Base-by-base conservation (phyloP, 2,797 vertebrate genomes). In the Sandelia bainsii region DNA sequence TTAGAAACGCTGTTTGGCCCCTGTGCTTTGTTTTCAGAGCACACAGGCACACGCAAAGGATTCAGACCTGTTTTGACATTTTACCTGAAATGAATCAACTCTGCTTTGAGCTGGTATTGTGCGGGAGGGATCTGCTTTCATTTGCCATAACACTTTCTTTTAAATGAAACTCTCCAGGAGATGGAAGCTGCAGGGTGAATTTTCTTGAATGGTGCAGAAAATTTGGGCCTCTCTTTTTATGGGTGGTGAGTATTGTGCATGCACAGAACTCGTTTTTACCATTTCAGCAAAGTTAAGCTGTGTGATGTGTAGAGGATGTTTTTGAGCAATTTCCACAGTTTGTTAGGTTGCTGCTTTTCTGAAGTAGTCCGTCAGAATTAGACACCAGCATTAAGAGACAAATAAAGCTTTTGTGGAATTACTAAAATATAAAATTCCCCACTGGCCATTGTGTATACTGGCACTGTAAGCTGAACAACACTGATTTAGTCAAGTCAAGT, bases 1-100 rank as follows among this genome's bases (percentile, higher is more conserved):
- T 62, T 88, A 81, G 86, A 89, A 89, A 85, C 69, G 77, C 58
- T 75, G 78, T 79, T 76, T 56, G 59, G 81, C 79, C 83, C 75
- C 62, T 77, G 77, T n/a, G 66, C 84, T 87, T 88, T 87, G 81
- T 91, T 85, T 91, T 63, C 76, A 58, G 60, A 4, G 13, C 72
- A 54, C 79, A 70, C 72, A 56, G 25, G 5, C 63, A 42, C 62
- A 72, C 57, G 50, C 62, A 54, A 63, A 59, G 71, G 67, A 87
- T 40, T 59, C 67, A 71, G 51, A 75, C 72, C 51, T 69, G 64
- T 67, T 84, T 66, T 84, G 90, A 89, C 84, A 85, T 87, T 88
- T 88, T 72, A 81, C 80, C 85, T 80, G 69, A 69, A 84, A 80
- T 74, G 64, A 80, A 85, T 79, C 48, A 14, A 25, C 79, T 63